Evolutionary conservation across 1,140 invertebrate genomes (phyloP).

Genomic region (Drosophila obscura): DNA sequence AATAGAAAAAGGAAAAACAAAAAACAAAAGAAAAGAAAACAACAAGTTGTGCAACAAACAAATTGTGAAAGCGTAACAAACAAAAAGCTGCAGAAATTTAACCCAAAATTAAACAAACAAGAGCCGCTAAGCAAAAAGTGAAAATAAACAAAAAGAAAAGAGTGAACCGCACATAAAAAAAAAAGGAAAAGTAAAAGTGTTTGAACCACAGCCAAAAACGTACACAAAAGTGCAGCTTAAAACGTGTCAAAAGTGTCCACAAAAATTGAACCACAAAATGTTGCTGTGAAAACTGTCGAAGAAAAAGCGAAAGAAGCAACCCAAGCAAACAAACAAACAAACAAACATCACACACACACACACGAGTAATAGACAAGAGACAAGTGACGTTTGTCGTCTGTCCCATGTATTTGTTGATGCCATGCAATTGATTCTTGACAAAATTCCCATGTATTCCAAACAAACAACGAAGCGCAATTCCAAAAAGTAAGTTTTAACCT

Average conservation of each 20-base stretch:
- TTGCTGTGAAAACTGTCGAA: background rate
- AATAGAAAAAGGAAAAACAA: slow-evolving; percentile 25
- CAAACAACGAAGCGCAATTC: slow-evolving; percentile 84
- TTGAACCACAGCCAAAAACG: no score
- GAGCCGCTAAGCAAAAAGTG: slow-evolving; percentile 51
- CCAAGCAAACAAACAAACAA: slow-evolving; percentile 42
- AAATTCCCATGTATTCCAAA: slow-evolving; percentile 84
- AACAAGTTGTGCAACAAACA: slow-evolving; percentile 56
- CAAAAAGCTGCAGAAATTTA: slow-evolving; percentile 45
- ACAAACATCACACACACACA: slow-evolving; percentile 7
- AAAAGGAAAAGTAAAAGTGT: slow-evolving; percentile 11
- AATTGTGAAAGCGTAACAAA: slow-evolving; percentile 73
- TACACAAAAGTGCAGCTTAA: no score
- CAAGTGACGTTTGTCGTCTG: slow-evolving; percentile 53
- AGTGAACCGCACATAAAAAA: slow-evolving; percentile 27
- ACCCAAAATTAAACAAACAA: slow-evolving; percentile 44
- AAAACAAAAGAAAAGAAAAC: slow-evolving; percentile 19
- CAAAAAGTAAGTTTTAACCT: slow-evolving; percentile 80
- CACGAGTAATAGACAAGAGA: slow-evolving; percentile 44
- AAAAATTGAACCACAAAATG: no score
- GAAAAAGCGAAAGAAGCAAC: slow-evolving; percentile 37
- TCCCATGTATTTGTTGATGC: slow-evolving; percentile 79
- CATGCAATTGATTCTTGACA: slow-evolving; percentile 84
- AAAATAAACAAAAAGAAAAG: slow-evolving; percentile 48
- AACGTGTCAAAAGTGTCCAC: no score